Evolutionary conservation across 2,797 vertebrate genomes (phyloP).

Genomic region (Rhynchotus rufescens): DNA sequence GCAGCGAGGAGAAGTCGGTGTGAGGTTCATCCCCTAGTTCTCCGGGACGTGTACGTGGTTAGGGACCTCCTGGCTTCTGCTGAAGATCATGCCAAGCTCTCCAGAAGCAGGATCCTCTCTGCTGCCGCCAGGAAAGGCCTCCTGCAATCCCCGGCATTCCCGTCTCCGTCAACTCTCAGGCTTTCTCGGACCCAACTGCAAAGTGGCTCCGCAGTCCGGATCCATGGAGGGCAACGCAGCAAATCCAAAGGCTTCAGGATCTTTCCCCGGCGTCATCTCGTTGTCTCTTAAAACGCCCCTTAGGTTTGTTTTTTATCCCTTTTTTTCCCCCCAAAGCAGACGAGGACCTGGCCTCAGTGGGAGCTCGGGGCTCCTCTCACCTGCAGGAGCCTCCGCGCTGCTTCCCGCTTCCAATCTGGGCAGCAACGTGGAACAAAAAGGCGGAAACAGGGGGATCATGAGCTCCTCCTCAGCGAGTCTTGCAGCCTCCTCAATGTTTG

Average conservation of each 20-base stretch:
- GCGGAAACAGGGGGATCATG: fast-evolving
- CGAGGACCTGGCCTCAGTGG: fast-evolving
- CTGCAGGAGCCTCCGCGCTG: neutral
- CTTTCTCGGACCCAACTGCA: neutral
- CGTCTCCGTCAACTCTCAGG: neutral
- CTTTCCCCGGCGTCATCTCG: neutral
- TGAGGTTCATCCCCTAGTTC: conserved; percentile 60
- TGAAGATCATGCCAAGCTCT: conserved; percentile 37
- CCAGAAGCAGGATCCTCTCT: conserved; percentile 6
- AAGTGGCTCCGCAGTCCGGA: neutral
- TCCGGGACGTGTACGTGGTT: conserved; percentile 22
- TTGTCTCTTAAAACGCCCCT: neutral
- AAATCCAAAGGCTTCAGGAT: conserved; percentile 4
- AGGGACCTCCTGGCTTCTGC: conserved; percentile 40
- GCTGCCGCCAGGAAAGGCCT: conserved; percentile 19
- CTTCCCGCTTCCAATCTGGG: neutral
- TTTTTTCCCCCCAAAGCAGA: neutral
- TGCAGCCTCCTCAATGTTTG: neutral
- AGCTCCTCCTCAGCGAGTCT: neutral
- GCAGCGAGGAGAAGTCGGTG: conserved; percentile 70
- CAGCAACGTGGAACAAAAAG: neutral
- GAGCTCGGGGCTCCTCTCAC: conserved; percentile 19
- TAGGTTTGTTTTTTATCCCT: neutral
- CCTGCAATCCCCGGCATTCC: neutral
- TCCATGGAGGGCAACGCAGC: neutral